These are phyloP conservation scores for Pogoniulus pusillus DNA, from an alignment of 2,797 vertebrate species.

Conservation along the genomic window DNA sequence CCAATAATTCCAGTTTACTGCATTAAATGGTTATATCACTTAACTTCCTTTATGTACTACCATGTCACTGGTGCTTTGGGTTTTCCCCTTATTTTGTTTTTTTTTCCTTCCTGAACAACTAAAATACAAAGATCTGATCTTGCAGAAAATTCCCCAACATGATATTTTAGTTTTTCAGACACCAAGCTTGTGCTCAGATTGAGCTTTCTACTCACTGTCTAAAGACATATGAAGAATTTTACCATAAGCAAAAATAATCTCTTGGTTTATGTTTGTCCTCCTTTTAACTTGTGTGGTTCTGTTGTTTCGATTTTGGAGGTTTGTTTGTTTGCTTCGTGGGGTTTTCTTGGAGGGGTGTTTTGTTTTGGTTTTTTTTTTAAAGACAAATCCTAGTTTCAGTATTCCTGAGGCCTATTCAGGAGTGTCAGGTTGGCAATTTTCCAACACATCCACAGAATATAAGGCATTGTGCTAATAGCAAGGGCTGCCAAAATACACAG, in stretches of 20 bases:
- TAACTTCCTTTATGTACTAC: not conserved
- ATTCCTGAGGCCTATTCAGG: not conserved
- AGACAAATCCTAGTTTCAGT: not conserved
- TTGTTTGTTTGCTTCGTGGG: too few relatives aligned
- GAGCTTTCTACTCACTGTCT: not conserved
- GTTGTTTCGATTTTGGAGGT: not conserved
- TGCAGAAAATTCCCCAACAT: not conserved
- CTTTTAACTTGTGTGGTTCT: not conserved
- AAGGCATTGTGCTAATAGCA: not conserved
- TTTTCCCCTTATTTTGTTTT: not conserved
- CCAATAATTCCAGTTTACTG: not conserved
- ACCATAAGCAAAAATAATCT: not conserved
- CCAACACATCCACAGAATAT: not conserved
- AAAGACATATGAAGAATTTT: not conserved
- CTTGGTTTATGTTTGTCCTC: not conserved
- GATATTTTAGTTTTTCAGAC: not conserved
- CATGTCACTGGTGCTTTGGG: not conserved
- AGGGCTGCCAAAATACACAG: slow-evolving; percentile 22
- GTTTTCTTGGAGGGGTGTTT: not conserved
- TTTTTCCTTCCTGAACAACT: not conserved
- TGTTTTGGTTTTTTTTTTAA: not conserved
- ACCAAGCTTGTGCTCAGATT: not conserved
- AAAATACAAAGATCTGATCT: not conserved
- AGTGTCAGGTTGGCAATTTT: slow-evolving; percentile 6
- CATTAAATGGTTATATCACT: not conserved